Percentiles rank a stretch among this genome's conserved stretches.
phyloP scores from a whole-genome alignment of 2,797 vertebrate species.

The Pipistrellus pipistrellus region DNA sequence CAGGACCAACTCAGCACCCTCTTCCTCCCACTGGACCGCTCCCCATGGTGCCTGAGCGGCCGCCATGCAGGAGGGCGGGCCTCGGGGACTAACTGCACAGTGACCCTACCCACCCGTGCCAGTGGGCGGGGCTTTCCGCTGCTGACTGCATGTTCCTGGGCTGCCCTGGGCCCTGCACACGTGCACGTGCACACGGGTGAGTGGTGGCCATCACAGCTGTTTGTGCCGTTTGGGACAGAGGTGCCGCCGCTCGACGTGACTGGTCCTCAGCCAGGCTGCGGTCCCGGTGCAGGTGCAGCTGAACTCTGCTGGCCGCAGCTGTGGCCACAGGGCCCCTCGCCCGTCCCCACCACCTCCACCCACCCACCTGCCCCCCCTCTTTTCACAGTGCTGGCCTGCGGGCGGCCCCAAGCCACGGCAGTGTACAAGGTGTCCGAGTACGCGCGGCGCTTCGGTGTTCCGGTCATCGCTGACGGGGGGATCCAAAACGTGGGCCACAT shows the following conservation, averaged over 20 bases:
- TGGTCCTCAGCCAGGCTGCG: background rate
- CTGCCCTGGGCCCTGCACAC: slow-evolving; percentile 73
- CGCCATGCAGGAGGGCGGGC: slow-evolving; percentile 24
- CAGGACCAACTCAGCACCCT: slow-evolving; percentile 4
- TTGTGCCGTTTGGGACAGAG: background rate
- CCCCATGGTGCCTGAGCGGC: slow-evolving; percentile 61
- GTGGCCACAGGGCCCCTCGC: fast-evolving
- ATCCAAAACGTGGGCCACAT: slow-evolving; percentile 98
- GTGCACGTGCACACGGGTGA: slow-evolving; percentile 35
- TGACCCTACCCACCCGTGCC: slow-evolving; percentile 31
- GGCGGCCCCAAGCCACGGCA: slow-evolving; percentile 97
- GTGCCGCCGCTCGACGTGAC: slow-evolving; percentile 5
- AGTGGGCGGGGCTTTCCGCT: slow-evolving; percentile 69
- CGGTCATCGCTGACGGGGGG: slow-evolving; percentile 97
- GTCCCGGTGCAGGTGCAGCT: slow-evolving; percentile 66
- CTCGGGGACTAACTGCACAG: slow-evolving; percentile 80
- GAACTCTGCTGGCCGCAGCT: slow-evolving; percentile 69
- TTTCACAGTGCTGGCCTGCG: slow-evolving; percentile 94
- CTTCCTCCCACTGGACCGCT: background rate
- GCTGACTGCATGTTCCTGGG: slow-evolving; percentile 80
- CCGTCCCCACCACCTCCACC: slow-evolving; percentile 48
- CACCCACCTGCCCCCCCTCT: slow-evolving; percentile 11
- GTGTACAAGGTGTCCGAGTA: slow-evolving; percentile 99
- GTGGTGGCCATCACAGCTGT: background rate
- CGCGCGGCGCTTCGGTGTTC: slow-evolving; percentile 95